Evolutionary conservation across 2,888 invertebrate genomes (phyloP).

Genomic region (Rutpela maculata): DNA sequence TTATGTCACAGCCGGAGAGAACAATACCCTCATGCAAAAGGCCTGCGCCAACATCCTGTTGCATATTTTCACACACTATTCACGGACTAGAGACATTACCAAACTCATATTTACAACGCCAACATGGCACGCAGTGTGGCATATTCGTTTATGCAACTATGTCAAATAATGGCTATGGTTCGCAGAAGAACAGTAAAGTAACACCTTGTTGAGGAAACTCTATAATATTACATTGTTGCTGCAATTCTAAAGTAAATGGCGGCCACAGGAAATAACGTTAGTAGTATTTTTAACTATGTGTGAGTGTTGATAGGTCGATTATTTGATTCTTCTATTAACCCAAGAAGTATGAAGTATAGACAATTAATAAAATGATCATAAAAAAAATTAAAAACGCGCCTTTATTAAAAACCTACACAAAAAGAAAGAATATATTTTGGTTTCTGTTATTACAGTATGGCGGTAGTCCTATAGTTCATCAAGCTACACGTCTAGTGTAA

Average conservation of each 20-base stretch:
- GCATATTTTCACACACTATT: conserved; percentile 64
- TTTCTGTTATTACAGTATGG: no score
- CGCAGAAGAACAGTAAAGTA: conserved; percentile 37
- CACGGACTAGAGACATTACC: conserved; percentile 50
- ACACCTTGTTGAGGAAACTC: conserved; percentile 31
- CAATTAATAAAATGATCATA: no score
- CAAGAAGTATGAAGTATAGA: no score
- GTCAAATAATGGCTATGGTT: conserved; percentile 37
- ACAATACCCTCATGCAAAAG: conserved; percentile 62
- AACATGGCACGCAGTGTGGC: conserved; percentile 31
- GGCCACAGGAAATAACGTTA: neutral
- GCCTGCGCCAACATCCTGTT: conserved; percentile 60
- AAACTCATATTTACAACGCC: conserved; percentile 40
- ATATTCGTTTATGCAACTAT: conserved; percentile 43
- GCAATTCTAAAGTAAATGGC: conserved; percentile 8
- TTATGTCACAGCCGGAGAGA: conserved; percentile 53
- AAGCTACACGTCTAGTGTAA: no score
- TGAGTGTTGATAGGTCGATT: neutral
- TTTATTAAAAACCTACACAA: no score
- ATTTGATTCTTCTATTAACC: no score
- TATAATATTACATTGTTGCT: conserved; percentile 36
- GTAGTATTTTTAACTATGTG: neutral
- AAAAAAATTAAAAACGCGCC: no score
- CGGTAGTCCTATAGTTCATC: no score
- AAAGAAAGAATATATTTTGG: no score